phyloP scores from a whole-genome alignment of 2,888 invertebrate genomes.

The Pseudolycoriella hygida region DNA sequence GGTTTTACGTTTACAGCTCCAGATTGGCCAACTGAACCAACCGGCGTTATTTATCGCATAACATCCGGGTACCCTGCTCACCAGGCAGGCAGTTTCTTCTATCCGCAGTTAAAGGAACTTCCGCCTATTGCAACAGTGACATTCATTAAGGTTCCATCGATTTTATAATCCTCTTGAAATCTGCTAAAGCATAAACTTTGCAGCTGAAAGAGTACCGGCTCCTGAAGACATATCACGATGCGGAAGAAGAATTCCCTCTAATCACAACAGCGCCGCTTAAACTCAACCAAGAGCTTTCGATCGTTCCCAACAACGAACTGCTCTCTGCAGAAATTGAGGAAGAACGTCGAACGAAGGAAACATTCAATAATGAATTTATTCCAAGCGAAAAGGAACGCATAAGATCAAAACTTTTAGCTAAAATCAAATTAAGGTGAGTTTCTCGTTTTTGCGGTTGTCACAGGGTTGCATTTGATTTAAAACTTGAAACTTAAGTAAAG shows the following conservation, averaged over 20 bases:
- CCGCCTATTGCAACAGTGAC: slow-evolving; percentile 83
- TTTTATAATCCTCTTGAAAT: not conserved
- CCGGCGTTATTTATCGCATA: slow-evolving; percentile 74
- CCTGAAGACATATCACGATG: slow-evolving; percentile 69
- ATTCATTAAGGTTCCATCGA: slow-evolving; percentile 78
- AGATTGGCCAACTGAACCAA: slow-evolving; percentile 85
- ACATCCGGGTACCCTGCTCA: slow-evolving; percentile 78
- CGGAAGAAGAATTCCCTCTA: slow-evolving; percentile 65
- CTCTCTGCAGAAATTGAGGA: slow-evolving; percentile 67
- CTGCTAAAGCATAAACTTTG: slow-evolving; percentile 12
- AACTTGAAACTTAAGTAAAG: not conserved
- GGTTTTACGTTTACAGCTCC: slow-evolving; percentile 94
- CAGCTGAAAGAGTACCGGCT: slow-evolving; percentile 78
- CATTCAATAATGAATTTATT: slow-evolving; percentile 18
- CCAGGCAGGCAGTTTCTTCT: slow-evolving; percentile 88
- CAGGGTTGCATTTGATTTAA: not conserved
- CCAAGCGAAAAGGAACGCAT: slow-evolving; percentile 32
- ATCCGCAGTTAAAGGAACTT: slow-evolving; percentile 70
- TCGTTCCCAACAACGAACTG: slow-evolving; percentile 56
- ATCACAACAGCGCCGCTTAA: slow-evolving; percentile 30
- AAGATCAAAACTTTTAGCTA: slow-evolving; percentile 24
- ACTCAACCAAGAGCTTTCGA: slow-evolving; percentile 28
- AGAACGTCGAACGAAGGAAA: slow-evolving; percentile 50
- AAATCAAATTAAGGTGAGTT: slow-evolving; percentile 20
- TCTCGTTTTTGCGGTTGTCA: too few relatives aligned